Evolutionary conservation across 1,140 invertebrate species (phyloP), one percentile per base, ranked within the genome.

Genomic region (Ips typographus): DNA sequence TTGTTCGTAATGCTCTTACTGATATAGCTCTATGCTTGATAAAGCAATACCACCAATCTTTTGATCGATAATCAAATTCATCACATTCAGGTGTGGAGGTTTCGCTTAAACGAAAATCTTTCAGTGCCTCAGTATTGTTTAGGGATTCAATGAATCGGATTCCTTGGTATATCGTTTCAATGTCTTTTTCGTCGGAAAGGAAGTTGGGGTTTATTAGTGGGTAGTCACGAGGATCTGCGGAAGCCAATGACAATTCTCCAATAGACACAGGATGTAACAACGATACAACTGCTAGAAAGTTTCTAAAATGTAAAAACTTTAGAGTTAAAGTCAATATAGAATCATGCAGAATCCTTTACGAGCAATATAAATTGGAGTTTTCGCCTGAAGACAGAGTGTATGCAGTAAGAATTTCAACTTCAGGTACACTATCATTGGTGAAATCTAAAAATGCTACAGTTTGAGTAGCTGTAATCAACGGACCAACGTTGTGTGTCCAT

Each of bases 201-300:
- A 92, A 94, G 67, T 92, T 91, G 1, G 93, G 88, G 74, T 93
- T 85, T 36, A 96, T 88, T 8, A 87, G 78, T 0, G 94, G 94
- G 73, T 90, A 87, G 22, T 87, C 84, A 52, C 85, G 84, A 1
- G 92, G 91, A 81, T 94, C 86, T 52, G 78, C 86, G 65, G 83
- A 86, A 67, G 83, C 80, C 1, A 94, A 79, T 76, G 84, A 84
- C 40, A 95, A 84, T 69, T 82, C 84, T 2, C 93, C 93, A 59
- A 83, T 84, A 43, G 89, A 91, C 79, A 90, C 89, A 22, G 22
- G 22, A 22, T 22, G 22, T 22, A 22, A 22, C 22, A 22, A 22
- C 22, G 22, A 22, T 22, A 22, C 22, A 22, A 22, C 22, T 22
- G 22, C 22, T 22, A 22, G 22, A 22, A 22, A 22, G 22, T 22